Conservation (phyloP, 2,888 invertebrate species). For the Drosophila cognata region DNA sequence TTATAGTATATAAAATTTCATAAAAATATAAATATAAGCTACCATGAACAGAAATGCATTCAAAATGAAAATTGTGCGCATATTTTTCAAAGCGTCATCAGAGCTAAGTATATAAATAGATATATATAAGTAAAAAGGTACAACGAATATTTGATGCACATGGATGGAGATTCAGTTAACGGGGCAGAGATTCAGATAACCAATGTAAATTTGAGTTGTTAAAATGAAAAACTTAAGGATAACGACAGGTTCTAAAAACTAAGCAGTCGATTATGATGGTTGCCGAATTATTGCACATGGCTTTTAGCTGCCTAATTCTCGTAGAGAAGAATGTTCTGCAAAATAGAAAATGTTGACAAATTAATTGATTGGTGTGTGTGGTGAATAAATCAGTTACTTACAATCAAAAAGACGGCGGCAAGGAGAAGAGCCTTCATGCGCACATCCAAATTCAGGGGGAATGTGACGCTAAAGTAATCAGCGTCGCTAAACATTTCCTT, state of each 20-base stretch:
- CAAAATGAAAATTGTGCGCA: slow-evolving; percentile 48
- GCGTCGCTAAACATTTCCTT: slow-evolving; percentile 93
- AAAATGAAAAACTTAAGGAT: slow-evolving; percentile 26
- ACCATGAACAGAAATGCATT: slow-evolving; percentile 18
- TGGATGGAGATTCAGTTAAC: slow-evolving; percentile 14
- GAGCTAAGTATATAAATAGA: slow-evolving; percentile 8
- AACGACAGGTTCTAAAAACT: slow-evolving; percentile 36
- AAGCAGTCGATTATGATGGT: slow-evolving; percentile 49
- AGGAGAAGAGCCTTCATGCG: slow-evolving; percentile 91
- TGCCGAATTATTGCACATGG: slow-evolving; percentile 5
- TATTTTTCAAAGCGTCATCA: slow-evolving; percentile 9
- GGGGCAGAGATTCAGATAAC: slow-evolving; percentile 40
- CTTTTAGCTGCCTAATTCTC: slow-evolving; percentile 40
- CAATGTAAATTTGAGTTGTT: slow-evolving; percentile 8
- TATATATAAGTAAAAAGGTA: neutral
- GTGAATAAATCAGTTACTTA: slow-evolving; percentile 85
- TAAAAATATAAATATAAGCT: slow-evolving; percentile 20
- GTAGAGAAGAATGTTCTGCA: slow-evolving; percentile 49
- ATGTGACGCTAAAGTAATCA: slow-evolving; percentile 93
- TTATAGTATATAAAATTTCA: slow-evolving; percentile 16
- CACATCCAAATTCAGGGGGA: slow-evolving; percentile 94
- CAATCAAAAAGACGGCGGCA: slow-evolving; percentile 91
- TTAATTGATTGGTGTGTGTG: neutral
- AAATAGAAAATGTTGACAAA: neutral
- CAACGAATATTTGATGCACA: neutral